Evolutionary conservation across 2,797 vertebrate genomes (phyloP).

Genomic region (Phrynocephalus vlangalii): DNA sequence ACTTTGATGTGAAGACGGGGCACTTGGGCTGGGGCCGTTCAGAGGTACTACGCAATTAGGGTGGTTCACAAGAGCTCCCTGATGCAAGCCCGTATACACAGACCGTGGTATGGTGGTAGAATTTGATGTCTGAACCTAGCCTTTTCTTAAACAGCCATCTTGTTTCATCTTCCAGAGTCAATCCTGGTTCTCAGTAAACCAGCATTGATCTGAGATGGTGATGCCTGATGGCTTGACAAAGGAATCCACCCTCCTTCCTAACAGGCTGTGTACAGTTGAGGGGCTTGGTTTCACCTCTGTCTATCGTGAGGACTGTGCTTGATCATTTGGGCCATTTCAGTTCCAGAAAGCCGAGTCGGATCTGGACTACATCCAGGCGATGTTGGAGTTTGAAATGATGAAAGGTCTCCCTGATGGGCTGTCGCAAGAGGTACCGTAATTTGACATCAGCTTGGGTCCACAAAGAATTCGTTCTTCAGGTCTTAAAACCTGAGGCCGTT

Average conservation of each 20-base stretch:
- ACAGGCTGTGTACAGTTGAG: no score
- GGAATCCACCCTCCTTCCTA: no score
- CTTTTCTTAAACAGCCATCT: not conserved
- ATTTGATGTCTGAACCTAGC: not conserved
- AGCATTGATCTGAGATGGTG: no score
- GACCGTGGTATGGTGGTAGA: not conserved
- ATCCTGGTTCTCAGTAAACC: no score
- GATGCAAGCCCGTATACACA: no score
- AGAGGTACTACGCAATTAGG: no score
- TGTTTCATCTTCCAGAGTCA: not conserved
- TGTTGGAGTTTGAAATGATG: slow-evolving; percentile 89
- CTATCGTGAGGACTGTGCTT: slow-evolving; percentile 53
- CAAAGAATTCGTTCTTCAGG: not conserved
- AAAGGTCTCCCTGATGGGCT: slow-evolving; percentile 78
- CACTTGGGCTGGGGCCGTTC: no score
- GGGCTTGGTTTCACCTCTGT: slow-evolving; percentile 33
- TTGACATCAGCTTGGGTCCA: not conserved
- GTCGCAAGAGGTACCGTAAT: slow-evolving; percentile 79
- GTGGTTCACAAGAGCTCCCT: no score
- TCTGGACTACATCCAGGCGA: slow-evolving; percentile 91
- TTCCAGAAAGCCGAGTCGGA: slow-evolving; percentile 95
- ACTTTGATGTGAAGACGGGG: no score
- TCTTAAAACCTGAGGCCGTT: not conserved
- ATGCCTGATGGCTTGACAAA: no score
- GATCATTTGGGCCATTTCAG: slow-evolving; percentile 78